Base-by-base conservation (phyloP, 2,113 vertebrate species). In the Salvator merianae region DNA sequence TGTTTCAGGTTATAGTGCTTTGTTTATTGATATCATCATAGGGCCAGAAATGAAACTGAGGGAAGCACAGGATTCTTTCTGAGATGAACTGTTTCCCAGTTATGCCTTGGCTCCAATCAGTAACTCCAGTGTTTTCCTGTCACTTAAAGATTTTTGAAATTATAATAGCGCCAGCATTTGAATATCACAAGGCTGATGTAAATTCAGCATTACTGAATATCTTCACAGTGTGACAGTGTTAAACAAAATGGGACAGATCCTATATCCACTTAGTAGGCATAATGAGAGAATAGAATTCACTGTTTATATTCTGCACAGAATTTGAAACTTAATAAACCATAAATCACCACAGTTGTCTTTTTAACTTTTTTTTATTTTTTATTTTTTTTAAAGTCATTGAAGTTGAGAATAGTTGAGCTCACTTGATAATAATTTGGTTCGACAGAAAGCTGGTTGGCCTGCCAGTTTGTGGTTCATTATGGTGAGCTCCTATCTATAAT, bases 391-490 rank as follows among this genome's bases (percentile, higher is more conserved):
- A 72, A 87, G 55, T 78, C 77, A 86, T 72, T 75, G 70, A 87
- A 65, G 76, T 89, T 71, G 30, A 88, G 86, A 89, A 89, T 1
- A 66, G 78, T 70, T 91, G 81, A 86, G 88, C 66, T 90, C 53
- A 79, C 63, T 81, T 90, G 91, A 91, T 88, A 87, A 74, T 85
- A 88, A 94, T 91, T 82, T 83, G 81, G 88, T 86, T 70, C 87
- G 94, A 88, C 90, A 93, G 86, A 92, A 95, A 79, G 86, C 43
- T 71, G 50, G 68, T 83, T 80, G 88, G 75, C 75, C 63, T 93
- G 93, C 89, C 90, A 91, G 88, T 87, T 92, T 92, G 92, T 93
- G 92, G 94, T 93, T 93, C 91, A 93, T 93, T 90, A 88, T 83
- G 77, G 75, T 88, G 87, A 92, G 85, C 84, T 90, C 24, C 90